These are phyloP conservation scores for Meghimatium bilineatum DNA, from an alignment of 2,888 invertebrate genomes.

Conservation along the genomic window DNA sequence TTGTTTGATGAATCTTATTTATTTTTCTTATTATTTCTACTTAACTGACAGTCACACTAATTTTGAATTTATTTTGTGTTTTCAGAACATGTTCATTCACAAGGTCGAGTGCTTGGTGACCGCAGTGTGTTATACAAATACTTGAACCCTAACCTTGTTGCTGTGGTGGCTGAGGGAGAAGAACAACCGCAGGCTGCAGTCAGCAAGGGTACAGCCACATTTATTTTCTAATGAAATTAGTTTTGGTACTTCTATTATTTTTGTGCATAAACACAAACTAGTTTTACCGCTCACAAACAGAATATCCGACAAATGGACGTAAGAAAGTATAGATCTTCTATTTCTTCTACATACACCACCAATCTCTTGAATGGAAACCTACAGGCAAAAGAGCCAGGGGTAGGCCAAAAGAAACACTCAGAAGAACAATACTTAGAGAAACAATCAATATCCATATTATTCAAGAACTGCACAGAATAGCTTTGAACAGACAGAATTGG, in stretches of 20 bases:
- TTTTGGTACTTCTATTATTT: too few relatives aligned
- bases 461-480: too few relatives aligned
- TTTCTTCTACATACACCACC: neutral
- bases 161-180: constrained; percentile 87
- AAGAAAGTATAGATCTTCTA: too few relatives aligned
- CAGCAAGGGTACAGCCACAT: constrained; percentile 49
- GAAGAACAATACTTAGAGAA: neutral
- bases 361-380: too few relatives aligned
- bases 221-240: too few relatives aligned
- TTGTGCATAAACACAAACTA: too few relatives aligned
- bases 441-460: too few relatives aligned
- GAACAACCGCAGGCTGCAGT: constrained; percentile 70
- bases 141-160: constrained; percentile 96
- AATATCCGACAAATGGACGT: too few relatives aligned
- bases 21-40: neutral
- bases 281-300: too few relatives aligned
- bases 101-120: constrained; percentile 95
- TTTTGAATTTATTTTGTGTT: neutral
- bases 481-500: too few relatives aligned
- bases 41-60: neutral
- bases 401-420: too few relatives aligned
- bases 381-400: too few relatives aligned
- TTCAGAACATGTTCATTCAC: constrained; percentile 87
- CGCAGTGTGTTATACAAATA: constrained; percentile 98
- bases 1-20: neutral